phyloP scores from a whole-genome alignment of 2,888 invertebrate genomes.

The Gnatocerus cornutus region DNA sequence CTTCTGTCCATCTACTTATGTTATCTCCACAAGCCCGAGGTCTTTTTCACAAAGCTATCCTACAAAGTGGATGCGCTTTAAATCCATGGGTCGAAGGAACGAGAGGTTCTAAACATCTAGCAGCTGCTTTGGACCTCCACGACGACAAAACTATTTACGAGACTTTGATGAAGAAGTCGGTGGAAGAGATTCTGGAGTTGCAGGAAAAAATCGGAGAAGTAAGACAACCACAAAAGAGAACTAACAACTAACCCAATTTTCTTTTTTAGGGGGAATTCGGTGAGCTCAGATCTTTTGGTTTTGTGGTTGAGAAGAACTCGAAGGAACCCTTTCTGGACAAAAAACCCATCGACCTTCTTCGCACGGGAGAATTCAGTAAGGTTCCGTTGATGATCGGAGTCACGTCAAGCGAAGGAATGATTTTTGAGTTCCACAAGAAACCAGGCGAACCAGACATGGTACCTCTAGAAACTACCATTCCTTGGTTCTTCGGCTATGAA shows the following conservation, averaged over 20 bases:
- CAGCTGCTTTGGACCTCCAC: slow-evolving; percentile 49
- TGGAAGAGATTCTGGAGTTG: slow-evolving; percentile 35
- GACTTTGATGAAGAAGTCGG: slow-evolving; percentile 49
- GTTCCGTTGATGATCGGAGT: slow-evolving; percentile 62
- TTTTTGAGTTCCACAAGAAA: slow-evolving; percentile 52
- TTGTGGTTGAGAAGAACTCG: slow-evolving; percentile 51
- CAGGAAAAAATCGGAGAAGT: slow-evolving; percentile 44
- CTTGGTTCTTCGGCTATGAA: slow-evolving; percentile 28
- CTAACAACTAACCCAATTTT: not conserved
- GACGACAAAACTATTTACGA: slow-evolving; percentile 60
- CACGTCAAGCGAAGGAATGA: slow-evolving; percentile 60
- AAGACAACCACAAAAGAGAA: not conserved
- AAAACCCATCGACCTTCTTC: slow-evolving; percentile 57
- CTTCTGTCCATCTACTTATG: slow-evolving; percentile 72
- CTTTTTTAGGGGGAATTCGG: not conserved
- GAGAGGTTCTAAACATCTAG: slow-evolving; percentile 37
- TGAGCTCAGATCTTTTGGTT: slow-evolving; percentile 46
- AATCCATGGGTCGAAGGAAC: slow-evolving; percentile 54
- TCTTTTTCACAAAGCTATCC: slow-evolving; percentile 59
- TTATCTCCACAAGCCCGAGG: slow-evolving; percentile 71
- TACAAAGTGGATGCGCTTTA: slow-evolving; percentile 59
- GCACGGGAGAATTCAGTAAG: slow-evolving; percentile 56
- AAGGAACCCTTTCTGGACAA: slow-evolving; percentile 57
- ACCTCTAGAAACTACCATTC: slow-evolving; percentile 55
- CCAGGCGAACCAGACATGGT: slow-evolving; percentile 13